Evolutionary conservation across 2,113 vertebrate genomes (phyloP).

Genomic region (Brachyhypopomus occidentalis): DNA sequence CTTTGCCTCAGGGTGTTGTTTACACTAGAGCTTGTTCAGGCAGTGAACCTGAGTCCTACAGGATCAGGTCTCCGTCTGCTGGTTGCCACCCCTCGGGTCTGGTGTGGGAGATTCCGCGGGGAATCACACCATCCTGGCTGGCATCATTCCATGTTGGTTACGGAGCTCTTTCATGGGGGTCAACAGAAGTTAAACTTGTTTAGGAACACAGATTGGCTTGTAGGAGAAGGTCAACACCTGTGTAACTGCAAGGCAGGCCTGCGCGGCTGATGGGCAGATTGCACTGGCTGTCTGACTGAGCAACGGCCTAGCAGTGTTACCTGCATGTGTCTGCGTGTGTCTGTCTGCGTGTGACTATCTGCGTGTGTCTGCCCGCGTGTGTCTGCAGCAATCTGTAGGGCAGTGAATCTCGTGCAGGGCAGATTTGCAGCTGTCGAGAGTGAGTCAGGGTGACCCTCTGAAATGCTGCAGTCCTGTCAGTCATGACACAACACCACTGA

Average conservation of each 20-base stretch:
- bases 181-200: slow-evolving; percentile 50
- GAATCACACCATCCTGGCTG: slow-evolving; percentile 15
- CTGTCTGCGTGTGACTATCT: too few species aligned
- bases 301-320: too few species aligned
- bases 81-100: background rate
- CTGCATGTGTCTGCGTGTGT: too few species aligned
- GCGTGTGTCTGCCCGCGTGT: too few species aligned
- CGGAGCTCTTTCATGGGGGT: slow-evolving; percentile 20
- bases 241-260: slow-evolving; percentile 23
- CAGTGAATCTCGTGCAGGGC: too few species aligned
- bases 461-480: too few species aligned
- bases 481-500: too few species aligned
- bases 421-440: too few species aligned
- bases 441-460: too few species aligned
- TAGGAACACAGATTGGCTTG: slow-evolving; percentile 56
- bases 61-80: slow-evolving; percentile 1
- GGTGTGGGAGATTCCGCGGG: slow-evolving; percentile 13
- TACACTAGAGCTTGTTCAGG: slow-evolving; percentile 43
- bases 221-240: slow-evolving; percentile 36
- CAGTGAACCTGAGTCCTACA: slow-evolving; percentile 34
- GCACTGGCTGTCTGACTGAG: background rate
- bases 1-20: slow-evolving; percentile 5
- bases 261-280: background rate
- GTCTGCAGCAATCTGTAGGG: too few species aligned
- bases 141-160: background rate